Percentiles rank a stretch among this genome's conserved stretches.
phyloP scores from a whole-genome alignment of 2,888 invertebrate genomes.

The Campoplex capitator region DNA sequence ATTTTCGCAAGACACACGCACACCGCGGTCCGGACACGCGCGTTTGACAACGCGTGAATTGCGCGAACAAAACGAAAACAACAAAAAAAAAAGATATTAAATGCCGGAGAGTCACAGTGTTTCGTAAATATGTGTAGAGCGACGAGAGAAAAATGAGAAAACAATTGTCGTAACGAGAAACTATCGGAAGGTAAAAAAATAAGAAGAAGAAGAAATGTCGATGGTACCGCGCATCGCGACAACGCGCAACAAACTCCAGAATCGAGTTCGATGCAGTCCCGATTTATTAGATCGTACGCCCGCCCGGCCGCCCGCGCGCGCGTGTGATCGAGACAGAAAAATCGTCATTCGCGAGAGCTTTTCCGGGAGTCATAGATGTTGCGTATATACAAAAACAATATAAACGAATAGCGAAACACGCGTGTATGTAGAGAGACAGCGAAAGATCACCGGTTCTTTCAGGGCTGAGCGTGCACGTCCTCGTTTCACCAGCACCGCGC shows the following conservation, averaged over 20 bases:
- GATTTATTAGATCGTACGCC: conserved; percentile 64
- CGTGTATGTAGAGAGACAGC: not conserved
- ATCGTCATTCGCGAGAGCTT: conserved; percentile 24
- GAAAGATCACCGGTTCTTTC: conserved; percentile 27
- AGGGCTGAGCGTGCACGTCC: conserved; percentile 47
- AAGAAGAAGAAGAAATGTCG: not conserved
- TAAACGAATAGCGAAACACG: not conserved
- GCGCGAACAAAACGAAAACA: conserved; percentile 10
- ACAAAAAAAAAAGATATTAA: conserved; percentile 8
- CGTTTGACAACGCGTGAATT: not conserved
- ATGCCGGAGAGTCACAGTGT: not conserved
- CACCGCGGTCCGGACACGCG: not conserved
- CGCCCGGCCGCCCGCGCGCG: not conserved
- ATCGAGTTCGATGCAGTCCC: conserved; percentile 29
- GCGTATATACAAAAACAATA: not conserved
- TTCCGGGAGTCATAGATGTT: conserved; percentile 11
- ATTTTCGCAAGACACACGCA: conserved; percentile 19
- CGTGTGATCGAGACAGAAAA: conserved; percentile 35
- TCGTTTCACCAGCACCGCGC: conserved; percentile 28
- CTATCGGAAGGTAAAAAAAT: not conserved
- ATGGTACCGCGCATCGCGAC: conserved; percentile 56
- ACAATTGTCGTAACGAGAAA: conserved; percentile 1
- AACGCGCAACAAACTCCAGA: conserved; percentile 59
- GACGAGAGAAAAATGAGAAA: not conserved
- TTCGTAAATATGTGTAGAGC: not conserved